Conservation (phyloP, 1,140 invertebrate species). For the Caerostris darwini region DNA sequence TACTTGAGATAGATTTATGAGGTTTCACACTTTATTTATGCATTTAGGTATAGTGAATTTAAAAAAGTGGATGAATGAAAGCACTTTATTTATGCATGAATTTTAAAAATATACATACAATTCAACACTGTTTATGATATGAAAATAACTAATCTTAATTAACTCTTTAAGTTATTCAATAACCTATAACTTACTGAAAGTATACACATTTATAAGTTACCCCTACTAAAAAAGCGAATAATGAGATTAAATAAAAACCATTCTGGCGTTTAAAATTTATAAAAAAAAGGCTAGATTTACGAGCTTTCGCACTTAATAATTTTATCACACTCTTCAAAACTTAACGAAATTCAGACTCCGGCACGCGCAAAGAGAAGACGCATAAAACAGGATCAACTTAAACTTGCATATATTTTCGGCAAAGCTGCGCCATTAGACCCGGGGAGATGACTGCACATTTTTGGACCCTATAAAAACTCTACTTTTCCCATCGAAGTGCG, state of each 20-base stretch:
- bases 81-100: too few species aligned
- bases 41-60: too few species aligned
- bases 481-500: conserved; percentile 3
- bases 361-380: not conserved
- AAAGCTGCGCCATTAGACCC: not conserved
- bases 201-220: too few species aligned
- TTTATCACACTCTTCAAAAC: conserved; percentile 4
- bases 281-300: not conserved
- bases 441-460: conserved; percentile 3
- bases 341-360: not conserved
- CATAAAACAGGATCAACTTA: conserved; percentile 29
- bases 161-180: too few species aligned
- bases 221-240: too few species aligned
- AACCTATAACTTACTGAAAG: too few species aligned
- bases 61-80: too few species aligned
- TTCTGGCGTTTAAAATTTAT: not conserved
- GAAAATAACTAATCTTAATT: too few species aligned
- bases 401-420: conserved; percentile 15
- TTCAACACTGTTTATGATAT: too few species aligned
- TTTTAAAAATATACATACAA: too few species aligned
- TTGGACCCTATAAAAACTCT: conserved; percentile 7
- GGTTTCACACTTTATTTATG: too few species aligned
- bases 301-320: not conserved
- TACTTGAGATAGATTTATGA: too few species aligned
- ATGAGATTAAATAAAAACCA: not conserved